These are phyloP conservation scores for Anolis sagrei DNA, from an alignment of 2,113 vertebrate genomes.

Conservation along the genomic window DNA sequence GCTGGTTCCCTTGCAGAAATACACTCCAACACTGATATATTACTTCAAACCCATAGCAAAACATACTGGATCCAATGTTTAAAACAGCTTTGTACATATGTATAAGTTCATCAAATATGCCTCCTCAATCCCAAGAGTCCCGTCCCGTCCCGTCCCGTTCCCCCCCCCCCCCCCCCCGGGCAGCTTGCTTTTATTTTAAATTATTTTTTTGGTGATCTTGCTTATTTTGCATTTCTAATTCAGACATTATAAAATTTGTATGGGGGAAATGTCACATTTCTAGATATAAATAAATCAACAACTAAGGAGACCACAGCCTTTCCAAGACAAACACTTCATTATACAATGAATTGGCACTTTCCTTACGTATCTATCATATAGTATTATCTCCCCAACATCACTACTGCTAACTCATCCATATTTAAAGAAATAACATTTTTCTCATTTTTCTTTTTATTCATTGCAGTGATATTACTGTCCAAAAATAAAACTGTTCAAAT, in stretches of 20 bases:
- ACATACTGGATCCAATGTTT: constrained; percentile 22
- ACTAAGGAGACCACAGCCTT: constrained; percentile 44
- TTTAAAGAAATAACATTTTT: constrained; percentile 34
- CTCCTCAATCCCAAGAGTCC: constrained; percentile 19
- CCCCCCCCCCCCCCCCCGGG: too few relatives aligned
- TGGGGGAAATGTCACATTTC: constrained; percentile 57
- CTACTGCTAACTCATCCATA: constrained; percentile 35
- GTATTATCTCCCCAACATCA: constrained; percentile 8
- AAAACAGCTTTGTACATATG: constrained; percentile 12
- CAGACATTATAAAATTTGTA: constrained; percentile 23
- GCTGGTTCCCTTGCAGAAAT: constrained; percentile 19
- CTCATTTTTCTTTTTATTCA: constrained; percentile 10
- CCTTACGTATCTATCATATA: constrained; percentile 38
- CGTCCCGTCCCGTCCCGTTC: too few relatives aligned
- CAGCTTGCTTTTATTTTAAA: neutral
- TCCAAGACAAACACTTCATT: constrained; percentile 64
- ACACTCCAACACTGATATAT: constrained; percentile 26
- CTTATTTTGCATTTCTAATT: constrained; percentile 24
- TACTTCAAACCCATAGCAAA: constrained; percentile 29
- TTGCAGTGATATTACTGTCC: neutral
- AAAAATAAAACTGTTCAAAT: neutral
- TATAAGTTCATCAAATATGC: constrained; percentile 15
- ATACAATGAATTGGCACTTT: constrained; percentile 54
- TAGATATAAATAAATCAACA: constrained; percentile 65
- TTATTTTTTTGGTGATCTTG: neutral